Percentiles rank a stretch among this genome's conserved stretches.
Conservation (phyloP, 2,113 vertebrate species). For the Amphiprion ocellaris region DNA sequence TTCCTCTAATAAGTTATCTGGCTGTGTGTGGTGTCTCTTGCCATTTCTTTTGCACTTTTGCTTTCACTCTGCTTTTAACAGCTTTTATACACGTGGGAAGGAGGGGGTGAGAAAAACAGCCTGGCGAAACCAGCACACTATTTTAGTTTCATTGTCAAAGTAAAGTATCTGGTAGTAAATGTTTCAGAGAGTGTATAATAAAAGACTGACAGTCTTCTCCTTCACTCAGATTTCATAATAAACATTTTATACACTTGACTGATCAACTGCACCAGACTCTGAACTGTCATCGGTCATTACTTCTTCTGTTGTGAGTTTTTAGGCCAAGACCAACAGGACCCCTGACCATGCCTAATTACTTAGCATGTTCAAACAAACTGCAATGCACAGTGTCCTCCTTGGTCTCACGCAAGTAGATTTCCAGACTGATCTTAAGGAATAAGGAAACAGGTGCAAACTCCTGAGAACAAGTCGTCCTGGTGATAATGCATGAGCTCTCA, state of each 20-base stretch:
- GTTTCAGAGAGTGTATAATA: background rate
- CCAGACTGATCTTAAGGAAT: constrained; percentile 10
- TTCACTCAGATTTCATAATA: background rate
- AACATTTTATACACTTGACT: constrained; percentile 1
- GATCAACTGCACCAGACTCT: background rate
- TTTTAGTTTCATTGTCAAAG: constrained; percentile 22
- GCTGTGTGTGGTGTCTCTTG: background rate
- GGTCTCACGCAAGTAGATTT: constrained; percentile 8
- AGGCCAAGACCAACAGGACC: background rate
- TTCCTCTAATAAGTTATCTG: background rate
- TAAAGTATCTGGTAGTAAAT: constrained; percentile 1
- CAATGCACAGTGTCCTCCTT: background rate
- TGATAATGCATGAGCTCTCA: constrained; percentile 27
- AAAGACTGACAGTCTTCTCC: background rate
- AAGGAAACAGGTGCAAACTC: constrained; percentile 20
- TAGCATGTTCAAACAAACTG: background rate
- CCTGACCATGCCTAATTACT: background rate
- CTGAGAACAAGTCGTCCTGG: background rate
- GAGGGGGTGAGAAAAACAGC: constrained; percentile 14
- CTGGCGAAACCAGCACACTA: background rate
- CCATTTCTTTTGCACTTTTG: constrained; percentile 13
- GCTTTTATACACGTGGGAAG: constrained; percentile 4
- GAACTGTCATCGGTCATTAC: constrained; percentile 10
- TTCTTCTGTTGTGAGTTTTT: background rate
- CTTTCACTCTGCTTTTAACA: constrained; percentile 28